Evolutionary conservation across 2,888 invertebrate species (phyloP), one percentile per base, ranked within the genome.

Genomic region (Euspilapteryx auroguttella): DNA sequence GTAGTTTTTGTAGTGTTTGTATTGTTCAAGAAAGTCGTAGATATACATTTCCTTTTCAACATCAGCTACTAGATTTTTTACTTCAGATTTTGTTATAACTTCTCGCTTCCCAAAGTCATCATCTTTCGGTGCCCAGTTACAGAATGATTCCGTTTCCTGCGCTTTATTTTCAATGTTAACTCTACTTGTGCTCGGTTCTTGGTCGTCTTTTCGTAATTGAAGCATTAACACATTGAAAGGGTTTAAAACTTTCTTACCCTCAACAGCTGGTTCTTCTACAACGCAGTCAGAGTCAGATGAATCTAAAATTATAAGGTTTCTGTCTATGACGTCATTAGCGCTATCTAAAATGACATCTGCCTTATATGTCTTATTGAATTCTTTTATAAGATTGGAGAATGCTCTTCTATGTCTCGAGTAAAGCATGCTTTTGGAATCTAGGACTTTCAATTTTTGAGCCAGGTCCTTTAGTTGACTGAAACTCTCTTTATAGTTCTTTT

Each of bases 191-290:
- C 32, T 28, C 4, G 24, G 24, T 3, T 9, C 6, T 9, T 27
- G 28, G 12, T 15, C 12, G n/a, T 20, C 15, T 8, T 15, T 10
- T 10, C 17, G 17, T 8, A 6, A 32, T 55, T 52, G 12, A 21
- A 47, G 47, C 35, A 62, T 69, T 2, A 71, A 26, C 21, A 69
- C 49, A 33, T 54, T 62, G 32, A 68, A 71, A 1, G 73, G 73
- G 39, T 73, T 71, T 20, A 49, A 55, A 12, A 63, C 34, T 33
- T 53, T 66, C 37, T 55, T 71, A 4, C 47, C 42, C 30, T 37
- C 31, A 11, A 21, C 35, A 10, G 41, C 34, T n/a, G 25, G 29
- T 36, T 56, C 47, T 27, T 50, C 39, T 5, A 54, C 33, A n/a
- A 50, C 42, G 30, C 51, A 51, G 29, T 69, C 69, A 0, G 59